Base-by-base conservation (phyloP, 2,797 vertebrate genomes). In the Tenualosa thibaudeaui region DNA sequence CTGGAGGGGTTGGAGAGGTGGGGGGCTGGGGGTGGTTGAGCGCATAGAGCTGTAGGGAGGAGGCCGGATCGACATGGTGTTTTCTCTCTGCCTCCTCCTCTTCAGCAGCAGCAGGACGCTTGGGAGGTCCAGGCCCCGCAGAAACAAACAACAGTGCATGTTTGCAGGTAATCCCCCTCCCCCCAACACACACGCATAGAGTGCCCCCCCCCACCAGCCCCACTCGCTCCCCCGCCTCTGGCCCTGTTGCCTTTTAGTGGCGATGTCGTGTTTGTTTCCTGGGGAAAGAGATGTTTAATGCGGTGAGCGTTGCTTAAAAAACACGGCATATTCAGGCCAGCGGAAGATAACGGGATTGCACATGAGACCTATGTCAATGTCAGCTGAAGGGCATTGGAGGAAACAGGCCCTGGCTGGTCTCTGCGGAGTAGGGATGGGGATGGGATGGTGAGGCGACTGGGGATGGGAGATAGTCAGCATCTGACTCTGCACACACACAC, bases 311-410 rank as follows among this genome's bases (percentile, higher is more conserved):
- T 92, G 91, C 92, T 93, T 94, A 84, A 94, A 92, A 94, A 94
- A 91, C 86, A 89, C 89, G 90, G 89, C 90, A 93, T 93, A 94
- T 94, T 94, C 92, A 94, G 89, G 90, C 91, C 92, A 92, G 90
- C 86, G 86, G 86, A 89, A 93, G 92, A 94, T 93, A 94, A 94
- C 91, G 90, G 90, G 84, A 91, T 89, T 92, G 89, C 92, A 93
- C 92, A 88, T 68, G 91, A 84, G 83, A 94, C 93, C 85, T 88
- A 92, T 91, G 92, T 92, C 93, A 95, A 88, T 93, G 94, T 93
- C 94, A 95, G 92, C 93, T 95, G 93, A 94, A 94, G 94, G 92
- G 93, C 93, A 93, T 86, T 91, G 90, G 93, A 93, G 95, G 94
- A 94, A 95, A 95, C 94, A 94, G 92, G 87, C 91, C 71, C 71